Evolutionary conservation across 1,140 invertebrate genomes (phyloP), one percentile per base, ranked within the genome.

Genomic region (Aphelenchoides besseyi): DNA sequence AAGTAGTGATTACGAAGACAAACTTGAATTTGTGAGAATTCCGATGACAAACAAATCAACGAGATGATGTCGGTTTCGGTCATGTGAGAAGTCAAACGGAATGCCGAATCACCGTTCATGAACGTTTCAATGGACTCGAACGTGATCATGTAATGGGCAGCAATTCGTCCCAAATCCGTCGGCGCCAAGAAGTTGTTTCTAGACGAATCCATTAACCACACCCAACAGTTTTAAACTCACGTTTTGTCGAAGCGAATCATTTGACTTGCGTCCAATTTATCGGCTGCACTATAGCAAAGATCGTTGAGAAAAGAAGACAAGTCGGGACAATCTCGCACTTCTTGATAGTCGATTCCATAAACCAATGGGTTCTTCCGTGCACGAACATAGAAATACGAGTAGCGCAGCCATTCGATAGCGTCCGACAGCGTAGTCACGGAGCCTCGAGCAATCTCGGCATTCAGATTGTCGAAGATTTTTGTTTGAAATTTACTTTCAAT

Each of bases 121-220:
- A 96, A 86, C 41, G 91, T 89, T 85, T 95, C 91, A 76, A 98
- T 91, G 0, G 95, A 98, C 79, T 95, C 92, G 85, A 93, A 93
- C 79, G 95, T 97, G 52, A 99, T 93, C 85, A 99, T 99, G 86
- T 91, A 98, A 86, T 97, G 92, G 84, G 94, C 96, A 0, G 96
- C 94, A 59, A 93, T 97, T 69, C 96, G 88, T 0, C 97, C 97
- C 53, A 96, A 86, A 87, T 98, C 95, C 72, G 85, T 87, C 78
- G 91, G 71, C 89, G 92, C 75, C 62, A 88, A 75, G 54, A 83
- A 86, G 8, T 82, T 84, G 3, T 86, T 85, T 30, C 78, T 82
- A 54, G 71, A 81, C n/a, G n/a, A 55, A 59, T 28, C 12, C 52
- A 70, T 12, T 23, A 97, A 87, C 83, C 92, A 92, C 8, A 72